phyloP scores from a whole-genome alignment of 2,113 vertebrate species.

The Okapia johnstoni region DNA sequence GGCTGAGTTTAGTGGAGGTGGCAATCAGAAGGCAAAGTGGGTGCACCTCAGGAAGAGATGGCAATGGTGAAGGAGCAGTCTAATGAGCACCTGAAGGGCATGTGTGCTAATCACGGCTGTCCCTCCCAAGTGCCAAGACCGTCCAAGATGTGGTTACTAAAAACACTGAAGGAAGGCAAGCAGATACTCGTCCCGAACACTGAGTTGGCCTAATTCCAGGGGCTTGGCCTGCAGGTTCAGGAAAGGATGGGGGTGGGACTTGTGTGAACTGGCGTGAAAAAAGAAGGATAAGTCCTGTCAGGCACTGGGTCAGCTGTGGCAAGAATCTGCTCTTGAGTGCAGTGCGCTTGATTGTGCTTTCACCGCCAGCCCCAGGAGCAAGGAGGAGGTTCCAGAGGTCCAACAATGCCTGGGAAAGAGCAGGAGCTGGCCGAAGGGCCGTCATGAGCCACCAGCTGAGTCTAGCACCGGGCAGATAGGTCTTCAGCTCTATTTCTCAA shows the following conservation, averaged over 20 bases:
- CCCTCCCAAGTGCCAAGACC: neutral
- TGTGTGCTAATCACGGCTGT: fast-evolving
- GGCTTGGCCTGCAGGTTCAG: neutral
- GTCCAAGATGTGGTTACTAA: neutral
- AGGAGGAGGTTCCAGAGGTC: neutral
- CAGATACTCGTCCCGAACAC: neutral
- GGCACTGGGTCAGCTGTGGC: neutral
- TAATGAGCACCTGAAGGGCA: neutral
- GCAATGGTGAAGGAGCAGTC: neutral
- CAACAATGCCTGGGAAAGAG: neutral
- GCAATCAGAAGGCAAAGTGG: neutral
- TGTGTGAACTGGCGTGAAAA: fast-evolving
- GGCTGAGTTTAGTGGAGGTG: neutral
- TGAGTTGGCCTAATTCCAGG: neutral
- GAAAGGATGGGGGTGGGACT: neutral
- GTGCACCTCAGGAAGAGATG: neutral
- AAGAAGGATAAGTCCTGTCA: neutral
- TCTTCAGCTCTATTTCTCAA: neutral
- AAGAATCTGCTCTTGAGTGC: fast-evolving
- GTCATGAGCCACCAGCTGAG: constrained; percentile 23
- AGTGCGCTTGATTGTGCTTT: fast-evolving
- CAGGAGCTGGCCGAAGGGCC: neutral
- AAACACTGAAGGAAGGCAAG: neutral
- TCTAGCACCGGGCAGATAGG: neutral
- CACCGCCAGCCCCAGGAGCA: neutral